These are phyloP conservation scores for Oligia strigilis DNA, from an alignment of 2,888 invertebrate species.

Conservation along the genomic window DNA sequence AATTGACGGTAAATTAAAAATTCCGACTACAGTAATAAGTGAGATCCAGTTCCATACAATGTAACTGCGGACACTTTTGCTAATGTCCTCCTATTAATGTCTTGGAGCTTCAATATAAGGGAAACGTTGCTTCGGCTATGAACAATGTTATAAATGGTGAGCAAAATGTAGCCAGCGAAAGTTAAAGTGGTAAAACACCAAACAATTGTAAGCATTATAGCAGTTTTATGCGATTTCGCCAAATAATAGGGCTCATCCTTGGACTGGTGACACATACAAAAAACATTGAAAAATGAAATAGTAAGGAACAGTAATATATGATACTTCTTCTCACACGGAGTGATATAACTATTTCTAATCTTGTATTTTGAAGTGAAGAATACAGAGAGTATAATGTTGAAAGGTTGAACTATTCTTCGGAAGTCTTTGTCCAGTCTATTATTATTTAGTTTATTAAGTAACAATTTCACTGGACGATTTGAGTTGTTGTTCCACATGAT, in stretches of 20 bases:
- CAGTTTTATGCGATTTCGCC: too few species aligned
- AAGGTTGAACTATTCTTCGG: not conserved
- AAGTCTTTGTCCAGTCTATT: not conserved
- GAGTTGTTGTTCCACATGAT: not conserved
- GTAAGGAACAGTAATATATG: not conserved
- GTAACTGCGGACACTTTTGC: too few species aligned
- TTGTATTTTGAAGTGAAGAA: slow-evolving; percentile 32
- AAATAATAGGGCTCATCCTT: too few species aligned
- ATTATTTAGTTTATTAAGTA: not conserved
- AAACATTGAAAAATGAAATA: not conserved
- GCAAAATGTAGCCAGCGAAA: not conserved
- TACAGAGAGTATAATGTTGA: slow-evolving; percentile 6
- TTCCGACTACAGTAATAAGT: too few species aligned
- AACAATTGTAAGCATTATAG: not conserved
- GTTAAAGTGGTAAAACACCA: rapidly evolving
- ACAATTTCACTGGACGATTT: not conserved
- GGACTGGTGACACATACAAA: rapidly evolving
- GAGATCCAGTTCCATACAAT: too few species aligned
- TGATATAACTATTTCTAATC: slow-evolving; percentile 8
- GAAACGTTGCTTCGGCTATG: too few species aligned
- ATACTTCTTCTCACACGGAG: slow-evolving; percentile 11
- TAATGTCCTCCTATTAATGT: too few species aligned
- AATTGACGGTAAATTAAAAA: too few species aligned
- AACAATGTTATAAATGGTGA: too few species aligned
- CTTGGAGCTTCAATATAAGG: too few species aligned